Base-by-base conservation (phyloP, 35 echinoderm and acorn worm species). In the Apostichopus californicus region DNA sequence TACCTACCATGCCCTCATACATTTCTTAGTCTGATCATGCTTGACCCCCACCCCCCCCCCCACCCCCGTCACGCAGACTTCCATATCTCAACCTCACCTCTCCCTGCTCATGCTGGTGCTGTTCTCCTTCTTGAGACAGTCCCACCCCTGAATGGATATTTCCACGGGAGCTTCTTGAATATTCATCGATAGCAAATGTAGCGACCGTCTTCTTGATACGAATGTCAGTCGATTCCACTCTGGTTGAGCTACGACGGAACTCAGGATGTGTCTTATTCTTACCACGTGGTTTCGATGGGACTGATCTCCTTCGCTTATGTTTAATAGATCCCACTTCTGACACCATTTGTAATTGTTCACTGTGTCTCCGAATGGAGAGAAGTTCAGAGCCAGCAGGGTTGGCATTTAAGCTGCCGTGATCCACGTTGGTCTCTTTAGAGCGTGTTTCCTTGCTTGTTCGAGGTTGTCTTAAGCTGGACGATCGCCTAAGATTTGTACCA, bases 321-420 rank as follows among this genome's bases (percentile, higher is more conserved):
- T 85, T 85, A 2, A 60, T 18, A 58, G 34, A 58, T 59, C 81
- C 81, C 81, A 85, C 81, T 85, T 85, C 55, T 25, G 81, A 58
- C n/a, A 59, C 57, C 81, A 85, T 6, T 6, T 58, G 81, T 57
- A 85, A 59, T 5, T 58, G 81, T 54, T 85, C 81, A 85, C 81
- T 59, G 56, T 59, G 17, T n/a, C 81, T 56, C 9, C 57, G 17
- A 52, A 13, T 59, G 8, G 81, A 20, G 17, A 58, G 14, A 12
- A 85, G 55, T n/a, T 85, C 81, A 21, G 81, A 56, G 8, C 55
- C 81, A 9, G 54, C 22, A 20, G 81, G 81, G 20, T 75, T 75
- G 24, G 71, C 71, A 75, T 75, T 14, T 22, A 75, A 75, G 7
- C 17, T 75, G 15, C 71, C 71, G 6, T 75, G 71, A 75, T 75